Percentiles rank a stretch among this genome's conserved stretches.
phyloP scores from a whole-genome alignment of 2,888 invertebrate genomes.

The Ochlodes sylvanus region DNA sequence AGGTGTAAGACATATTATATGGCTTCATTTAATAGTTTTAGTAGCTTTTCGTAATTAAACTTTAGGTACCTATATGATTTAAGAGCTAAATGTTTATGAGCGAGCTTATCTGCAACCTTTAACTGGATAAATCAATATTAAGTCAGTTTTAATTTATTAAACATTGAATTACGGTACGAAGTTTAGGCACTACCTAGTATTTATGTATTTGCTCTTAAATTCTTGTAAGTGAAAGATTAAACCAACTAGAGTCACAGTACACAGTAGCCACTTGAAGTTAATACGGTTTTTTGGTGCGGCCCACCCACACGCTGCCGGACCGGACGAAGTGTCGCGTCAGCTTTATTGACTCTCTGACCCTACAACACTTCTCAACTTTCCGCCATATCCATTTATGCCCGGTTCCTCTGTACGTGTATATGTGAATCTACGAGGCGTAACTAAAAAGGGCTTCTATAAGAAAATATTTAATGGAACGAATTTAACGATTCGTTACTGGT shows the following conservation, averaged over 20 bases:
- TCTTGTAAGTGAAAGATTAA: slow-evolving; percentile 29
- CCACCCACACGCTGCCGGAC: slow-evolving; percentile 68
- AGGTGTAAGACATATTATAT: too few species aligned
- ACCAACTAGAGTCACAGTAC: slow-evolving; percentile 26
- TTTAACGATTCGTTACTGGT: too few species aligned
- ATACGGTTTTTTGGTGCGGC: slow-evolving; percentile 49
- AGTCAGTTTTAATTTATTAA: slow-evolving; percentile 11
- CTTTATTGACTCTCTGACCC: slow-evolving; percentile 66
- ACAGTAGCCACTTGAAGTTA: slow-evolving; percentile 38
- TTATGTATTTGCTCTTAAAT: slow-evolving; percentile 18
- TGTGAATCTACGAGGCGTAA: too few species aligned
- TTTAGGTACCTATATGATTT: too few species aligned
- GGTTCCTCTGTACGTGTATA: not conserved
- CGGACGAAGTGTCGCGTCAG: slow-evolving; percentile 68
- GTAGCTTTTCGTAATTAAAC: too few species aligned
- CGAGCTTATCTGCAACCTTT: too few species aligned
- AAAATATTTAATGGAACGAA: too few species aligned
- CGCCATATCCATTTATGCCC: slow-evolving; percentile 65
- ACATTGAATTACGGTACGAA: not conserved
- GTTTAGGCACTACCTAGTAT: not conserved
- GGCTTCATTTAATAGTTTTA: too few species aligned
- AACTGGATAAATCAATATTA: too few species aligned
- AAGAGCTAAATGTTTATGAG: too few species aligned
- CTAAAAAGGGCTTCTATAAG: too few species aligned
- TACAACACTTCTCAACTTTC: slow-evolving; percentile 69